A percentile compares a stretch with the other conserved stretches of the same genome.
Conservation (phyloP, 2,113 vertebrate species). For the Lepidiolamprologus cunningtoni region DNA sequence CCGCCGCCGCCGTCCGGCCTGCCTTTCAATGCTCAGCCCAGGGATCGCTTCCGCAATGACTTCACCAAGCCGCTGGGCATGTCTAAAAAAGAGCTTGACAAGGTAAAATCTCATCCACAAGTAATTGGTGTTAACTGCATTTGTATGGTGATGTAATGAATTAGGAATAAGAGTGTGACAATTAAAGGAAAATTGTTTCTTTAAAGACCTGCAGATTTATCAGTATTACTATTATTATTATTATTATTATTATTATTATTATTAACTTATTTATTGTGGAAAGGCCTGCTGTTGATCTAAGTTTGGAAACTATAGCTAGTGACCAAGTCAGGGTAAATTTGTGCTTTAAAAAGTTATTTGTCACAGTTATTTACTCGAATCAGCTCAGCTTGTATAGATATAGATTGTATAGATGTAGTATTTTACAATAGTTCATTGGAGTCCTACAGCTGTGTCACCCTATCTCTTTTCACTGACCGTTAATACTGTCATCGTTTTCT, state of each 20-base stretch:
- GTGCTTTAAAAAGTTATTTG: neutral
- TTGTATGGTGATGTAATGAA: neutral
- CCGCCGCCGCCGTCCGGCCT: constrained; percentile 75
- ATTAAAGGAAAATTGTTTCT: neutral
- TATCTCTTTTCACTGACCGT: neutral
- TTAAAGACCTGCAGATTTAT: neutral
- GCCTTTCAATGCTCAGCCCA: constrained; percentile 77
- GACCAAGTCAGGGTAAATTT: neutral
- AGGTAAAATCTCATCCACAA: constrained; percentile 57
- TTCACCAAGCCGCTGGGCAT: constrained; percentile 70
- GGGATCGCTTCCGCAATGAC: constrained; percentile 75
- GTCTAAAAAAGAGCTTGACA: constrained; percentile 70
- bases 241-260: neutral
- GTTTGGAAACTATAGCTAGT: neutral
- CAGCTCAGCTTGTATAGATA: neutral
- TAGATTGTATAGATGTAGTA: neutral
- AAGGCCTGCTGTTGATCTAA: neutral
- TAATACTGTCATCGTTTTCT: constrained; percentile 36
- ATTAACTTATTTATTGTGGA: neutral
- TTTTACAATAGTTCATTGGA: neutral
- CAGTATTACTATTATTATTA: accelerated
- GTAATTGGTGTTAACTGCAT: neutral
- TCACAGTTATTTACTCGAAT: neutral
- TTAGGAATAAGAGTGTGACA: neutral
- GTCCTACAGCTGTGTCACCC: neutral